Evolutionary conservation across 2,113 vertebrate species (phyloP), one percentile per base, ranked within the genome.

Genomic region (Labrus mixtus): DNA sequence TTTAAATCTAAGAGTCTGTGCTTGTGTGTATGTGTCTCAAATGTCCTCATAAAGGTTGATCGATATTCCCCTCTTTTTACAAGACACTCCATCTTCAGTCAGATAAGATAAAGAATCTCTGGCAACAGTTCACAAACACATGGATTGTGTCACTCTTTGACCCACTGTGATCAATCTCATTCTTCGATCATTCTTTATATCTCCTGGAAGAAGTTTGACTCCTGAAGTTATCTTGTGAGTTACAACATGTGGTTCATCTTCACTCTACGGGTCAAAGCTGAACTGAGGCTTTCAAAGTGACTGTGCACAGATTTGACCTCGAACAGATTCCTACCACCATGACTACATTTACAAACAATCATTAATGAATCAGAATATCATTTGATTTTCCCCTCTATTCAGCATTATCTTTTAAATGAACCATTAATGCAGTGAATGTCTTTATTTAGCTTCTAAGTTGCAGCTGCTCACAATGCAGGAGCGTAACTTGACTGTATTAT

Each of bases 181-280:
- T 68, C n/a, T 61, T 56, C 73, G 29, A 77, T 66, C 2, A 9
- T n/a, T 68, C 45, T 68, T 43, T 71, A 37, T 78, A 9, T 9
- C 60, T 57, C 53, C 22, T 2, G 0, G 5, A 65, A 37, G 41
- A 59, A 39, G 55, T 20, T 58, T 59, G 6, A 12, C 51, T 33
- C 70, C 68, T 53, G 22, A 29, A 70, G 62, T 82, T 72, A 84
- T 74, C 69, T 62, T 12, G 3, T 16, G 8, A 48, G 43, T 67
- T 79, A 43, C 63, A 53, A 55, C 56, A 75, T 62, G n/a, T 6
- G n/a, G 29, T 19, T 74, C 22, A 8, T 74, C 46, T 22, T 53
- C 54, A 51, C 46, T 6, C 43, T 60, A 36, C 60, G 56, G 86
- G 79, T 85, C 59, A 85, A 87, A 90, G 86, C 71, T 84, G 22